phyloP scores from a whole-genome alignment of 2,888 invertebrate species.

The Stramonita haemastoma region DNA sequence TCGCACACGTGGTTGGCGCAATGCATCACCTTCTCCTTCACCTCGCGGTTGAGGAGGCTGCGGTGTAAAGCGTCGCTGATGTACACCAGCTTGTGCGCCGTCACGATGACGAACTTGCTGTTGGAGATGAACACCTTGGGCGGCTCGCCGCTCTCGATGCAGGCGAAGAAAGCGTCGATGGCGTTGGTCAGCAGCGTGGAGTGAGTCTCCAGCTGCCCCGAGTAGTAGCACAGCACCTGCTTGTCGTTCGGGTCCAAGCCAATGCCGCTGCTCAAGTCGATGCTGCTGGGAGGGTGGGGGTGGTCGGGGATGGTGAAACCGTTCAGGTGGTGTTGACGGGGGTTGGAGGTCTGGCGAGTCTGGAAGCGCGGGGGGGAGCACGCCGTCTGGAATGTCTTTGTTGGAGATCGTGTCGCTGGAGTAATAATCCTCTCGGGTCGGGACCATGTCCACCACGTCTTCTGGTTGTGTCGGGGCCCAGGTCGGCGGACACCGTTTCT shows the following conservation, averaged over 20 bases:
- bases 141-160: conserved; percentile 94
- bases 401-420: neutral
- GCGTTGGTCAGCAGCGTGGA: conserved; percentile 88
- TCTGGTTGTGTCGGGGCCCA: neutral
- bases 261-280: neutral
- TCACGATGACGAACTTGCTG: conserved; percentile 95
- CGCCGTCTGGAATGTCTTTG: conserved; percentile 27
- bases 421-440: conserved; percentile 29
- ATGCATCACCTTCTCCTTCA: conserved; percentile 81
- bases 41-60: conserved; percentile 86
- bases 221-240: conserved; percentile 91
- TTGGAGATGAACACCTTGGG: conserved; percentile 94
- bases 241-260: conserved; percentile 85
- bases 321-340: conserved; percentile 32
- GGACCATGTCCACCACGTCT: conserved; percentile 36
- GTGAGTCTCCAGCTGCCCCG: conserved; percentile 90
- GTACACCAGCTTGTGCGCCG: conserved; percentile 94
- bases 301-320: conserved; percentile 27
- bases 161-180: conserved; percentile 93
- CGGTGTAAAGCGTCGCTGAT: conserved; percentile 95
- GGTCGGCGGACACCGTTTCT: conserved; percentile 24
- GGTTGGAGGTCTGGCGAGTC: conserved; percentile 25
- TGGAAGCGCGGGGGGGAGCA: neutral
- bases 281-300: neutral
- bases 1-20: conserved; percentile 74